Base-by-base conservation (phyloP, 2,888 invertebrate species). In the Ectropis crepuscularia region DNA sequence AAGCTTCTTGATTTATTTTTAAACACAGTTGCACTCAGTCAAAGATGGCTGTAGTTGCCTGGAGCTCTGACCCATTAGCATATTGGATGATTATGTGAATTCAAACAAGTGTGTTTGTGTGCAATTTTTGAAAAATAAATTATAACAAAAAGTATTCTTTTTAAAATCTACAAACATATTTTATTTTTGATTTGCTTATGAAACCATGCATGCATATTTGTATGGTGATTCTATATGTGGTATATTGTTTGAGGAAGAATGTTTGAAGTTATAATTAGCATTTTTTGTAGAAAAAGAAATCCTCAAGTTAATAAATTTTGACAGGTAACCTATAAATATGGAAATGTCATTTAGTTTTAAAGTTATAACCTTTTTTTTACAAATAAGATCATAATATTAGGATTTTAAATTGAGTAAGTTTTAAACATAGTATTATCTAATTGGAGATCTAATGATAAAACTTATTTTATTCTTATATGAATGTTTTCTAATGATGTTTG, bases 41-140 rank as follows among this genome's bases (percentile, higher is more conserved):
- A 88, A 90, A 90, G 86, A 90, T 90, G 90, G 90, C 89, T 88
- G 90, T 82, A 80, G 75, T 60, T 80, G 67, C 74, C 74, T 77
- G 73, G 74, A 77, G 78, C 72, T 76, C 73, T 76, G 73, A 74
- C 73, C 67, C 63, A 75, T 73, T 73, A 74, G 48, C 71, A 70
- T 74, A 69, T 55, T 67, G 62, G 61, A 66, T 70, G 61, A 63
- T 55, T 63, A 45, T 36, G 43, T 41, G 57, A 70, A 60, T 61
- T 67, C 67, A 70, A 66, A 36, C 63, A 67, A 65, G 66, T 61
- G 12, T 54, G 65, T 74, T 46, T 64, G 53, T 67, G 46, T 50
- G 37, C 63, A 69, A 50, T 67, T 62, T 65, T 81, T 75, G 73
- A 74, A 45, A 65, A 41, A 61, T 55, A 55, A 55, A 49, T 53